These are phyloP conservation scores for Drosophila anomelani DNA, from an alignment of 2,888 invertebrate species.

Conservation along the genomic window DNA sequence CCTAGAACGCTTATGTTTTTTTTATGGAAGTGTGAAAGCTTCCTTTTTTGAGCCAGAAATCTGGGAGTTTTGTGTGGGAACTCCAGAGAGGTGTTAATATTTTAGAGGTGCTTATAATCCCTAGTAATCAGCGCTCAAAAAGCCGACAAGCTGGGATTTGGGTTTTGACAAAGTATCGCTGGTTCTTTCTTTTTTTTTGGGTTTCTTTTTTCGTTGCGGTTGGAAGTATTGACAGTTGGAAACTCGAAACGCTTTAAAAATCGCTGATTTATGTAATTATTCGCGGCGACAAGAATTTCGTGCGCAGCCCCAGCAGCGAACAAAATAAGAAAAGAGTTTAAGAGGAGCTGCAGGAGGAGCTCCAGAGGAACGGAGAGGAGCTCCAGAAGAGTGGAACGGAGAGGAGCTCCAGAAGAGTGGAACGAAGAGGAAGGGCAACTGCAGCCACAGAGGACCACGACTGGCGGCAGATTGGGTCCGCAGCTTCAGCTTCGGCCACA, in stretches of 20 bases:
- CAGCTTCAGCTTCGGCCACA: slow-evolving; percentile 54
- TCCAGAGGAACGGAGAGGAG: background rate
- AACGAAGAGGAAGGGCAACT: background rate
- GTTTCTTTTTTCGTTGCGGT: background rate
- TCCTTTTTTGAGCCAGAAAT: slow-evolving; percentile 18
- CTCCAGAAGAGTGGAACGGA: background rate
- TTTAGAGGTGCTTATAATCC: slow-evolving; percentile 57
- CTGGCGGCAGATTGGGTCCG: slow-evolving; percentile 30
- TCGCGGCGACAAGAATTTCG: slow-evolving; percentile 78
- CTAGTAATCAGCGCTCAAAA: slow-evolving; percentile 63
- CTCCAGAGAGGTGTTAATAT: slow-evolving; percentile 39
- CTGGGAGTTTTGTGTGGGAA: slow-evolving; percentile 51
- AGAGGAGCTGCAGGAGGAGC: background rate
- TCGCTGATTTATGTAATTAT: slow-evolving; percentile 82
- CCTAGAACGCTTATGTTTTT: background rate
- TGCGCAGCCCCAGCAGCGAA: slow-evolving; percentile 45
- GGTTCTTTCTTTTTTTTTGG: background rate
- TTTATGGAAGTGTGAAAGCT: slow-evolving; percentile 29
- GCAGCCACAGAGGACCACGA: slow-evolving; percentile 25
- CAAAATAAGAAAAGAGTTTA: slow-evolving; percentile 7
- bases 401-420: background rate
- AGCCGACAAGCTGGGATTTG: slow-evolving; percentile 56
- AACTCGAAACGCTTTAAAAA: slow-evolving; percentile 80
- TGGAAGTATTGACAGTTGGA: slow-evolving; percentile 75
- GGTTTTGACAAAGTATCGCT: slow-evolving; percentile 27